Evolutionary conservation across 2,797 vertebrate species (phyloP).

Genomic region (Odontamblyopus rebecca): DNA sequence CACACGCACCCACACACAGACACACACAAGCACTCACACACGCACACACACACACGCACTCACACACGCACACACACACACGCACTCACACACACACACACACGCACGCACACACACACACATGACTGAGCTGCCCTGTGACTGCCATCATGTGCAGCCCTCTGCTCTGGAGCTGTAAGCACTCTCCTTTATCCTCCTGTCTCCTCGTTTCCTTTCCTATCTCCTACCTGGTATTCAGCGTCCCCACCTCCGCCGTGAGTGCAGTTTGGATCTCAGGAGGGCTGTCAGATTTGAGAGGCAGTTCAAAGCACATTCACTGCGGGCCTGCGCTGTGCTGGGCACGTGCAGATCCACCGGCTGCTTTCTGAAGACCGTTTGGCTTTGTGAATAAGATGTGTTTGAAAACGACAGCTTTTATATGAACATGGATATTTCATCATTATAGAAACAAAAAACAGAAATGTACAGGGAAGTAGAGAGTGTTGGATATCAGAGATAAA

Average conservation of each 20-base stretch:
- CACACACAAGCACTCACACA: too few species aligned
- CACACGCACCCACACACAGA: too few species aligned
- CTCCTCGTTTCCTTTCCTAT: slow-evolving; percentile 24
- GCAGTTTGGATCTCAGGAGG: slow-evolving; percentile 58
- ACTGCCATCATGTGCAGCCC: slow-evolving; percentile 51
- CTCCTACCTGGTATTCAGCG: slow-evolving; percentile 38
- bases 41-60: too few species aligned
- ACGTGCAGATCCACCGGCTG: neutral
- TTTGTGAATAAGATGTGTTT: slow-evolving; percentile 31
- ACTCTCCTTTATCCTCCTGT: slow-evolving; percentile 46
- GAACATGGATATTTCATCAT: neutral
- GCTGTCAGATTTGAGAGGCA: slow-evolving; percentile 62
- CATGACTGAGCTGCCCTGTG: slow-evolving; percentile 21
- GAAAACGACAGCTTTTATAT: slow-evolving; percentile 20
- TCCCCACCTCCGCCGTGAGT: slow-evolving; percentile 54
- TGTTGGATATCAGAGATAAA: too few species aligned
- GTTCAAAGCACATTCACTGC: slow-evolving; percentile 51
- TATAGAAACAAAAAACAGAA: neutral
- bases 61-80: too few species aligned
- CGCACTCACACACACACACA: too few species aligned
- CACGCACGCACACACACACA: neutral
- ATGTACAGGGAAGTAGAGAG: neutral
- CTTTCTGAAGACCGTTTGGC: neutral
- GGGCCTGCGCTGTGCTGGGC: slow-evolving; percentile 17
- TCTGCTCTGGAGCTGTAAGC: slow-evolving; percentile 49